A percentile compares a stretch with the other conserved stretches of the same genome.
Evolutionary conservation across 2,888 invertebrate species (phyloP).

Genomic region (Ophion costatus): DNA sequence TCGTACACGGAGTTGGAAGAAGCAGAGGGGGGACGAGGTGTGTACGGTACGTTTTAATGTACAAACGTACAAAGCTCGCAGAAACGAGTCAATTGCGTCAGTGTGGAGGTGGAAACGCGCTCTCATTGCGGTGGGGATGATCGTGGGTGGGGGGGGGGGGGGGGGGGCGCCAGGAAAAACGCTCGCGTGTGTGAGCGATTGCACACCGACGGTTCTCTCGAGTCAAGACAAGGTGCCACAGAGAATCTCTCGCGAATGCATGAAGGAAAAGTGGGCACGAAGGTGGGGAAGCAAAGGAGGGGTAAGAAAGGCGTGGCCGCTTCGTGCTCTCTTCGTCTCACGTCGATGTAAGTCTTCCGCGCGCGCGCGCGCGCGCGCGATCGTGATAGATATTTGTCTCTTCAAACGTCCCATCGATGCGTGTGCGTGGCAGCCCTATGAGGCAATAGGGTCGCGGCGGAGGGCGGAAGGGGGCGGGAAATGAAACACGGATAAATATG

Average conservation of each 20-base stretch:
- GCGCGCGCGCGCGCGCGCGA: constrained; percentile 69
- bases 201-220: neutral
- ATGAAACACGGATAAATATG: constrained; percentile 16
- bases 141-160: constrained; percentile 48
- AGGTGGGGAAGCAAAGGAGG: constrained; percentile 66
- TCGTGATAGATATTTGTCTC: constrained; percentile 51
- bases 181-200: constrained; percentile 4
- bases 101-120: constrained; percentile 33
- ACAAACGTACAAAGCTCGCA: neutral
- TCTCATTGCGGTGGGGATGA: constrained; percentile 36
- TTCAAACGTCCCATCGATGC: constrained; percentile 5
- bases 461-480: constrained; percentile 25
- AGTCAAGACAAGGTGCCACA: constrained; percentile 10
- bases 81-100: constrained; percentile 29
- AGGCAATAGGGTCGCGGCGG: constrained; percentile 24
- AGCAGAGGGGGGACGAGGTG: neutral
- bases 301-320: constrained; percentile 77
- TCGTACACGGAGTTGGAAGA: neutral
- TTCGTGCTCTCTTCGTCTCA: constrained; percentile 57
- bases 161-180: constrained; percentile 65
- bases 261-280: constrained; percentile 42
- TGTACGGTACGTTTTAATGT: neutral
- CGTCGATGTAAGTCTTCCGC: constrained; percentile 66
- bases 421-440: too few species aligned
- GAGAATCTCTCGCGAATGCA: constrained; percentile 16